Evolutionary conservation across 2,888 invertebrate genomes (phyloP).

Genomic region (Caenorhabditis panamensis): DNA sequence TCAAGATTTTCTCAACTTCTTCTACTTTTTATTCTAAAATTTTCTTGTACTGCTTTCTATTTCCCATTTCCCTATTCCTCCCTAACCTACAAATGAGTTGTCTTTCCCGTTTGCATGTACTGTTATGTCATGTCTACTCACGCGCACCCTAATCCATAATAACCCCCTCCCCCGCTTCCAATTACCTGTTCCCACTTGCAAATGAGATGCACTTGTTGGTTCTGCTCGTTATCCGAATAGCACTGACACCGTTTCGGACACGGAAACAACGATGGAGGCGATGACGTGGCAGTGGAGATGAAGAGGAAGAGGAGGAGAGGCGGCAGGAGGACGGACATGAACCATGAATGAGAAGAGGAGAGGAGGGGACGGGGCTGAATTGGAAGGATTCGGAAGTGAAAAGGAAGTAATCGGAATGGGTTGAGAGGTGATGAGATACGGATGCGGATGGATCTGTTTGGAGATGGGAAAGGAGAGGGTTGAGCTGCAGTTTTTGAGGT

Average conservation of each 20-base stretch:
- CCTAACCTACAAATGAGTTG: neutral
- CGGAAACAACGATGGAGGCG: constrained; percentile 37
- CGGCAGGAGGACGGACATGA: constrained; percentile 36
- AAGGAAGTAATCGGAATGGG: too few relatives aligned
- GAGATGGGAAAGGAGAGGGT: too few relatives aligned
- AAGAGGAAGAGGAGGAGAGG: constrained; percentile 14
- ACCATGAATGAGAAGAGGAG: constrained; percentile 27
- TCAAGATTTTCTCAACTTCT: too few relatives aligned
- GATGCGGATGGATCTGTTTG: too few relatives aligned
- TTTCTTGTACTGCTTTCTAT: too few relatives aligned
- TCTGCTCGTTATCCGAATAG: constrained; percentile 69
- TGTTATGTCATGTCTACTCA: constrained; percentile 25
- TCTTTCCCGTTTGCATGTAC: constrained; percentile 1
- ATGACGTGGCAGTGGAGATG: constrained; percentile 2
- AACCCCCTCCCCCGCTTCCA: constrained; percentile 2
- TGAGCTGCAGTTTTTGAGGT: too few relatives aligned
- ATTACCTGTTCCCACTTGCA: constrained; percentile 77
- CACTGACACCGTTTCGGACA: constrained; percentile 75
- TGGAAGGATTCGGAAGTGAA: neutral
- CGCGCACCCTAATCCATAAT: constrained; percentile 35
- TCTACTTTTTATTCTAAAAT: too few relatives aligned
- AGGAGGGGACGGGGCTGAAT: neutral
- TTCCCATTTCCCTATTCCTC: too few relatives aligned
- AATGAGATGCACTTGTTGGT: constrained; percentile 70
- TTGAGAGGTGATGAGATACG: neutral